Percentiles rank a stretch among this genome's conserved stretches.
Conservation (phyloP, 2,888 invertebrate genomes). For the Orthosia gracilis region DNA sequence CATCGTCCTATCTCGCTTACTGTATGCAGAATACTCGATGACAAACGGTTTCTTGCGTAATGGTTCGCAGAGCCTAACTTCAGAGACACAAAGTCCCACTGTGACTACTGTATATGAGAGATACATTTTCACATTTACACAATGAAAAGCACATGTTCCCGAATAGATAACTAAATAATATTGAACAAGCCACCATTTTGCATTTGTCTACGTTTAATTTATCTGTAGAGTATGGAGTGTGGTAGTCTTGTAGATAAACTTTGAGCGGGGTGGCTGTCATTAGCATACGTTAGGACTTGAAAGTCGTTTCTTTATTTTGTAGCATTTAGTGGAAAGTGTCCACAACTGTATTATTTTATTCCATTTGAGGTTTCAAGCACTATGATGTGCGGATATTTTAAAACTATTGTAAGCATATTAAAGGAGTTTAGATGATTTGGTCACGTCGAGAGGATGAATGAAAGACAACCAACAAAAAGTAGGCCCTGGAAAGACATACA, state of each 20-base stretch:
- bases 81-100: too few relatives aligned
- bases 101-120: too few relatives aligned
- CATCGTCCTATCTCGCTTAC: too few relatives aligned
- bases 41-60: too few relatives aligned
- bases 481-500: too few relatives aligned
- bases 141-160: neutral
- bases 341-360: neutral
- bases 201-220: slow-evolving; percentile 6
- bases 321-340: neutral
- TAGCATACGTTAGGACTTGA: slow-evolving; percentile 16
- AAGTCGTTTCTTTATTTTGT: neutral
- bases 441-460: too few relatives aligned
- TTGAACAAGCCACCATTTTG: slow-evolving; percentile 4
- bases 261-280: slow-evolving; percentile 43
- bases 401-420: neutral
- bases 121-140: neutral
- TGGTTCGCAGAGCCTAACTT: too few relatives aligned
- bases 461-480: too few relatives aligned
- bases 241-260: slow-evolving; percentile 41
- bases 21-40: too few relatives aligned
- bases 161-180: neutral
- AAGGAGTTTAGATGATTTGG: neutral
- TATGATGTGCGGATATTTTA: neutral
- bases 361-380: too few relatives aligned
- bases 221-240: neutral